A percentile compares a stretch with the other conserved stretches of the same genome.
These are phyloP conservation scores for Cheirogaleus major DNA, from an alignment of 2,797 vertebrate genomes.

Conservation along the genomic window DNA sequence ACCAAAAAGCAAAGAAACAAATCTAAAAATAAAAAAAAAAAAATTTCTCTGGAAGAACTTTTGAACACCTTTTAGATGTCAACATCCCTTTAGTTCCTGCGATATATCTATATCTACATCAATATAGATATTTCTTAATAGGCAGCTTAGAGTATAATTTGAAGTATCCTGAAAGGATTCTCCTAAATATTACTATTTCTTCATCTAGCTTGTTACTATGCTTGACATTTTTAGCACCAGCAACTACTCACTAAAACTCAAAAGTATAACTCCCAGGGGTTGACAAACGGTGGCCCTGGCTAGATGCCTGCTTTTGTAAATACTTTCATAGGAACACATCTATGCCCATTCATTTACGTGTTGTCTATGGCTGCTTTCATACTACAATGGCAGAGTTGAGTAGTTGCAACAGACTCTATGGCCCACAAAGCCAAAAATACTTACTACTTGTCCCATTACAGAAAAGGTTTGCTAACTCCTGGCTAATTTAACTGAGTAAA, in stretches of 20 bases:
- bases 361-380: background rate
- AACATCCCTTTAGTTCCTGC: background rate
- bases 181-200: background rate
- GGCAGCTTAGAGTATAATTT: background rate
- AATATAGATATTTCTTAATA: background rate
- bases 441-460: conserved; percentile 21
- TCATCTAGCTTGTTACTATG: background rate
- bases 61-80: background rate
- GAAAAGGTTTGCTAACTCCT: background rate
- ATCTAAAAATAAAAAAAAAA: background rate
- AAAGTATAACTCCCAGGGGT: background rate
- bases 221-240: background rate
- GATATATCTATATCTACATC: background rate
- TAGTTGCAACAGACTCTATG: background rate
- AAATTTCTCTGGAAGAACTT: background rate
- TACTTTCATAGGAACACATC: background rate
- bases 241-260: background rate
- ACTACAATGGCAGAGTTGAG: background rate
- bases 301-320: background rate
- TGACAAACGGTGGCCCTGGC: background rate
- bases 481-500: conserved; percentile 25
- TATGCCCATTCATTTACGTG: background rate
- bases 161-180: background rate
- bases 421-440: background rate
- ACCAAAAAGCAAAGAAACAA: background rate